Base-by-base conservation (phyloP, 2,797 vertebrate species). In the Dryobates pubescens region DNA sequence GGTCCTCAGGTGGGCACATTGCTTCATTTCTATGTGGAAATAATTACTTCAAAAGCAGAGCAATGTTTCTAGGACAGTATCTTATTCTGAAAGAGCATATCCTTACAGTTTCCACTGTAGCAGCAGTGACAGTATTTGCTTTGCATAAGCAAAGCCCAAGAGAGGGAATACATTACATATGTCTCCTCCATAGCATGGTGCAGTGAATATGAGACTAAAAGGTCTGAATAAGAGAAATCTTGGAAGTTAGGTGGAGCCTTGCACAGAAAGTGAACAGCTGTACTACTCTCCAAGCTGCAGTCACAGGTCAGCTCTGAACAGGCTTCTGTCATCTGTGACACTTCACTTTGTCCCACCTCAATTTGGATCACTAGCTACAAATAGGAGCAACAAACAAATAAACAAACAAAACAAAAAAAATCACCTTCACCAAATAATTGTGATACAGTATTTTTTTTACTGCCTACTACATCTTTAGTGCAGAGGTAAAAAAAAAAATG, bases 141-240 rank as follows among this genome's bases (percentile, higher is more conserved):
- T 87, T 74, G 89, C 84, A 34, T 58, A 82, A 90, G 78, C 82
- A 95, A 93, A 94, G 58, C 94, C 90, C 92, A 84, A 17, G 90
- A 95, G 93, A 86, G 84, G 70, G 82, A 89, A 77, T 76, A 75
- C 29, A 68, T 88, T 92, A 86, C 93, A 76, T 88, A 58, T 47
- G 65, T 92, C 90, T 94, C 78, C 75, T 86, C 86, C 62, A 41
- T 82, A 92, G 67, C 68, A 38, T 26, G 6, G 62, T 82, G 75
- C 86, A 72, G 84, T 80, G 90, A 93, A 92, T 82, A 92, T 7
- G 65, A 94, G 75, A 84, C 78, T 82, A 29, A 91, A 91, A 51
- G 36, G 75, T 56, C 41, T 90, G 82, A 74, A 61, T 74, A 75
- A 89, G 72, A 95, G 82, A 92, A 89, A 92, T 92, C 65, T 62